These are phyloP conservation scores for Hyaena hyaena DNA, from an alignment of 2,113 vertebrate genomes.

Conservation along the genomic window DNA sequence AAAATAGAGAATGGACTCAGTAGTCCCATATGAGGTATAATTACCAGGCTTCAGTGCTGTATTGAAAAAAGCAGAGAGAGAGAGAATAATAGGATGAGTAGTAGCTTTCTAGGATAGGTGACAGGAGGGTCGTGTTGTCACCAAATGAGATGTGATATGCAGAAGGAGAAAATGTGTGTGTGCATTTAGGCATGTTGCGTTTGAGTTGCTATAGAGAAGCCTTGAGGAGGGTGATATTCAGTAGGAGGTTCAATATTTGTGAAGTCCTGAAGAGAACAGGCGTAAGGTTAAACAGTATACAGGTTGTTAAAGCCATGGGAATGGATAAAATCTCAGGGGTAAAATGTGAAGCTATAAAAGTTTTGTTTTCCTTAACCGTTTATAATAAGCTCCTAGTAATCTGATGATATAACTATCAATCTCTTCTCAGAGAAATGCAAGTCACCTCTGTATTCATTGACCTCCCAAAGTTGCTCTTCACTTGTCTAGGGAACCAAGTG, in stretches of 20 bases:
- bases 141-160: neutral
- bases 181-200: too few species aligned
- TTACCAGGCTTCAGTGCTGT: neutral
- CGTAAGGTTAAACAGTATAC: neutral
- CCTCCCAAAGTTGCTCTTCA: neutral
- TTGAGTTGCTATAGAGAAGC: neutral
- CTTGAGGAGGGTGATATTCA: neutral
- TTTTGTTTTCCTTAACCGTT: slow-evolving; percentile 9
- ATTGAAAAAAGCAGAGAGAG: neutral
- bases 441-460: neutral
- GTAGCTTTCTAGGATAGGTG: neutral
- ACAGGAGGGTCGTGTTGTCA: neutral
- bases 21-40: neutral
- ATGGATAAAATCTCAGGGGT: neutral
- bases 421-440: slow-evolving; percentile 26
- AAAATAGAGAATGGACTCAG: neutral
- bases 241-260: neutral
- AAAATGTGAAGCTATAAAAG: neutral
- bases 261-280: neutral
- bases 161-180: neutral
- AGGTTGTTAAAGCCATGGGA: neutral
- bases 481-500: neutral
- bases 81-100: neutral
- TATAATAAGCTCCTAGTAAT: neutral
- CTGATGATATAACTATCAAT: neutral